phyloP scores from a whole-genome alignment of 2,797 vertebrate genomes.

The Holocentrus rufus region DNA sequence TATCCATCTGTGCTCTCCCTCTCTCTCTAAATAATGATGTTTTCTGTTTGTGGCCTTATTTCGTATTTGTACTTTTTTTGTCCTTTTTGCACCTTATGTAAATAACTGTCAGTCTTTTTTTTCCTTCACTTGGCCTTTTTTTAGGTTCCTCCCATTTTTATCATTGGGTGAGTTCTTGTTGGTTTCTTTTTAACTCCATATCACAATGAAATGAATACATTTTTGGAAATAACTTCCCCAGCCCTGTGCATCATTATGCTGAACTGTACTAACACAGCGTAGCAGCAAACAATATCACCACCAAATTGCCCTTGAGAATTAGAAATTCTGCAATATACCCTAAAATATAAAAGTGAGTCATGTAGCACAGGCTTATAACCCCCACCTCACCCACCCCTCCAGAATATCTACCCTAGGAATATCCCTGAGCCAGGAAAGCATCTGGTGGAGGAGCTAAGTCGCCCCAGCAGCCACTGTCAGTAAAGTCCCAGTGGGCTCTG shows the following conservation, averaged over 20 bases:
- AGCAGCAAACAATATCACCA: slow-evolving; percentile 43
- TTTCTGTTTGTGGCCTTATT: neutral
- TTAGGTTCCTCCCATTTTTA: slow-evolving; percentile 52
- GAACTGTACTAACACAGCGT: slow-evolving; percentile 50
- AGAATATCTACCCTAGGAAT: slow-evolving; percentile 51
- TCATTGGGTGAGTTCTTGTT: slow-evolving; percentile 25
- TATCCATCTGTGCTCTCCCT: too few species aligned
- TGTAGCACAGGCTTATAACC: slow-evolving; percentile 48
- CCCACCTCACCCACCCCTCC: slow-evolving; percentile 37
- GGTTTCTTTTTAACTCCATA: slow-evolving; percentile 50
- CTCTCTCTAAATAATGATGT: slow-evolving; percentile 12
- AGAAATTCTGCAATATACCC: slow-evolving; percentile 55
- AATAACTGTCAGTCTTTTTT: slow-evolving; percentile 29
- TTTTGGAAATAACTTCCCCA: slow-evolving; percentile 63
- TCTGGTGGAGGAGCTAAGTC: slow-evolving; percentile 69
- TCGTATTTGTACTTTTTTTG: slow-evolving; percentile 1
- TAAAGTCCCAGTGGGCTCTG: slow-evolving; percentile 49
- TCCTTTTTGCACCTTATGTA: slow-evolving; percentile 29
- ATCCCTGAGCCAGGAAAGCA: slow-evolving; percentile 66
- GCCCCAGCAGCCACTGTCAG: slow-evolving; percentile 66
- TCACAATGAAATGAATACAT: slow-evolving; percentile 63
- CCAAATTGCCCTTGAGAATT: slow-evolving; percentile 62
- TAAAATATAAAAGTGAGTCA: slow-evolving; percentile 26
- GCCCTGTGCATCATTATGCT: slow-evolving; percentile 62
- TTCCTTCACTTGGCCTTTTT: slow-evolving; percentile 7